A percentile compares a stretch with the other conserved stretches of the same genome.
These are phyloP conservation scores for Tupaia tana DNA, from an alignment of 2,113 vertebrate species.

Conservation along the genomic window DNA sequence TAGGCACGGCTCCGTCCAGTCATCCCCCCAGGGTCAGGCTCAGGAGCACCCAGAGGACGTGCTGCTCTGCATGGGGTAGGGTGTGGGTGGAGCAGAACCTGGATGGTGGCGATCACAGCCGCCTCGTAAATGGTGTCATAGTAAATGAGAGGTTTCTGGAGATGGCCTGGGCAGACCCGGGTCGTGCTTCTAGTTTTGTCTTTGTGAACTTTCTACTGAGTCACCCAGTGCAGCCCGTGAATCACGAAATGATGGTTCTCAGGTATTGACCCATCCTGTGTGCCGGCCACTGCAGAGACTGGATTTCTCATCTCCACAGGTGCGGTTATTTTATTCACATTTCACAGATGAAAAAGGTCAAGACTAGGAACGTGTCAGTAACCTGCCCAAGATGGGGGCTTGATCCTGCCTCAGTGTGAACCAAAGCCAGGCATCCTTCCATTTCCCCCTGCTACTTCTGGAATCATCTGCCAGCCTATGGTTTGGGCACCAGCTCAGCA, in stretches of 20 bases:
- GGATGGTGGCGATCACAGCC: not conserved
- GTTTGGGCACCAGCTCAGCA: not conserved
- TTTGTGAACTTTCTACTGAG: not conserved
- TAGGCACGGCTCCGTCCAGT: not conserved
- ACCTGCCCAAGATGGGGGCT: too few relatives aligned
- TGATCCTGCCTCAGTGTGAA: not conserved
- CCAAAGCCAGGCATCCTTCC: fast-evolving
- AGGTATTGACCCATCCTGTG: not conserved
- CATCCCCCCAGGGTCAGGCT: not conserved
- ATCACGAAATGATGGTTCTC: not conserved
- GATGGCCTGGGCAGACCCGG: not conserved
- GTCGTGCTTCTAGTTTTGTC: not conserved
- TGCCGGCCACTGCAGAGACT: not conserved
- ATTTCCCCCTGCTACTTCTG: too few relatives aligned
- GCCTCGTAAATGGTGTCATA: not conserved
- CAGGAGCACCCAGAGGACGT: not conserved
- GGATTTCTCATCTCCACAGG: not conserved
- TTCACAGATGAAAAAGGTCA: not conserved
- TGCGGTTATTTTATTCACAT: not conserved
- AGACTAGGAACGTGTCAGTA: not conserved
- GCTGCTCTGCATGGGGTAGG: not conserved
- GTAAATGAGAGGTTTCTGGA: not conserved
- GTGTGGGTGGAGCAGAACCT: not conserved
- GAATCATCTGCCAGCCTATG: not conserved
- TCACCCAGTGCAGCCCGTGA: not conserved